A percentile compares a stretch with the other conserved stretches of the same genome.
These are phyloP conservation scores for Sphaerophoria rueppellii DNA, from an alignment of 2,888 invertebrate species.

Conservation along the genomic window DNA sequence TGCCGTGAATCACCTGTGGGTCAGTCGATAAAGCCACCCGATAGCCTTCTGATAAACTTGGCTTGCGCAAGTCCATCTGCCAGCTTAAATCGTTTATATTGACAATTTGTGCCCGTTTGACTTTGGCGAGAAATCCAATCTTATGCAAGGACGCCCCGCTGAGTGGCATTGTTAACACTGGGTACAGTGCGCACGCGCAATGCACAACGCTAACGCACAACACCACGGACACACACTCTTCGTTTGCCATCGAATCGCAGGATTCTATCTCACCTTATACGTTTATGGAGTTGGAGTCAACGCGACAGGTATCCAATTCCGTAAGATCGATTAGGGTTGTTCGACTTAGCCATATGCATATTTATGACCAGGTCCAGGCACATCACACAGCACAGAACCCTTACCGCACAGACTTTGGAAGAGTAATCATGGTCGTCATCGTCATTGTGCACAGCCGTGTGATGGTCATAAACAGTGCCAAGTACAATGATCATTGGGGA, in stretches of 20 bases:
- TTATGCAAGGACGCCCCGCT: constrained; percentile 56
- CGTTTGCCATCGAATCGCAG: constrained; percentile 38
- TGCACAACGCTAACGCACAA: constrained; percentile 41
- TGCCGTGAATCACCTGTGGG: constrained; percentile 72
- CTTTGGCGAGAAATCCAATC: constrained; percentile 68
- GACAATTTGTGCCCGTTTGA: constrained; percentile 65
- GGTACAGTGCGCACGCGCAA: constrained; percentile 65
- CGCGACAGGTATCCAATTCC: constrained; percentile 74
- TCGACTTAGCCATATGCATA: constrained; percentile 73
- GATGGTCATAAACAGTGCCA: constrained; percentile 61
- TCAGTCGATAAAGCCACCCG: constrained; percentile 71
- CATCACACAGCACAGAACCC: no score
- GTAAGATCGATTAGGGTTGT: constrained; percentile 73
- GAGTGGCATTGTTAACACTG: constrained; percentile 73
- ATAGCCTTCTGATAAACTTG: constrained; percentile 66
- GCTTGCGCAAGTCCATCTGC: not conserved
- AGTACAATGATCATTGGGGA: constrained; percentile 69
- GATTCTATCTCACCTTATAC: constrained; percentile 64
- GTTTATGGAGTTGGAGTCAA: constrained; percentile 41
- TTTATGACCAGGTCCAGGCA: constrained; percentile 54
- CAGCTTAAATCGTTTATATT: constrained; percentile 31
- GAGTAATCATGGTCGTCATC: constrained; percentile 53
- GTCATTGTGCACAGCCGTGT: constrained; percentile 29
- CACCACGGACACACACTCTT: not conserved
- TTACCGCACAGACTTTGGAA: constrained; percentile 15